Evolutionary conservation across 2,797 vertebrate species (phyloP).

Genomic region (Threskiornis aethiopicus): DNA sequence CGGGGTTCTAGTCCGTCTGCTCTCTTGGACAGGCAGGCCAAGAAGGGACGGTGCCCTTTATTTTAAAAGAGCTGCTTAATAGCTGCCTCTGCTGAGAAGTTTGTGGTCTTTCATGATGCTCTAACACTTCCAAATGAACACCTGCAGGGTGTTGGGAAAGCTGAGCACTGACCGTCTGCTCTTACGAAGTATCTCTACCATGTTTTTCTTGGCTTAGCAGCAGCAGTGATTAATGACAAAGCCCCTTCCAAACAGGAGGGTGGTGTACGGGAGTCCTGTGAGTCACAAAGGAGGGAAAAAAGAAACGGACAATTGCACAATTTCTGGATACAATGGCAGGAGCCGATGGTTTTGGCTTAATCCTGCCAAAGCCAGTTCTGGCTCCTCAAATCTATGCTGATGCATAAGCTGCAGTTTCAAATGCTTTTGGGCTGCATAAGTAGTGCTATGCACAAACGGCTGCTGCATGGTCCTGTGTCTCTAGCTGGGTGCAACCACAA

Average conservation of each 20-base stretch:
- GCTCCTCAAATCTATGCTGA: background rate
- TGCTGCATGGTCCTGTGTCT: accelerated
- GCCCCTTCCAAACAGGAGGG: background rate
- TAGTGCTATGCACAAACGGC: background rate
- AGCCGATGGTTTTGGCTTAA: background rate
- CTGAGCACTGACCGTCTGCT: background rate
- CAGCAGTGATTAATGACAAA: background rate
- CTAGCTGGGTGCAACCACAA: background rate
- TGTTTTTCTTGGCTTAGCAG: background rate
- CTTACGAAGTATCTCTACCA: background rate
- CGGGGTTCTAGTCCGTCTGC: background rate
- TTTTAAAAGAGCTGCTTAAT: background rate
- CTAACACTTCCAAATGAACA: background rate
- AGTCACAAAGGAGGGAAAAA: background rate
- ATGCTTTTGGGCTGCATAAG: background rate
- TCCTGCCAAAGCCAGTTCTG: background rate
- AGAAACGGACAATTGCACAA: background rate
- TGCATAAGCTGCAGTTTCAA: background rate
- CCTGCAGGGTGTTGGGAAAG: background rate
- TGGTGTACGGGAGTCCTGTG: background rate
- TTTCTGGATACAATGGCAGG: background rate
- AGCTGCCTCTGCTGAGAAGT: background rate
- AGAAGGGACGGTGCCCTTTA: background rate
- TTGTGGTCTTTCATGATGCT: background rate
- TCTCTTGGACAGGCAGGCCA: background rate